Evolutionary conservation across 2,888 invertebrate species (phyloP), one percentile per base, ranked within the genome.

Genomic region (Neria commutata): DNA sequence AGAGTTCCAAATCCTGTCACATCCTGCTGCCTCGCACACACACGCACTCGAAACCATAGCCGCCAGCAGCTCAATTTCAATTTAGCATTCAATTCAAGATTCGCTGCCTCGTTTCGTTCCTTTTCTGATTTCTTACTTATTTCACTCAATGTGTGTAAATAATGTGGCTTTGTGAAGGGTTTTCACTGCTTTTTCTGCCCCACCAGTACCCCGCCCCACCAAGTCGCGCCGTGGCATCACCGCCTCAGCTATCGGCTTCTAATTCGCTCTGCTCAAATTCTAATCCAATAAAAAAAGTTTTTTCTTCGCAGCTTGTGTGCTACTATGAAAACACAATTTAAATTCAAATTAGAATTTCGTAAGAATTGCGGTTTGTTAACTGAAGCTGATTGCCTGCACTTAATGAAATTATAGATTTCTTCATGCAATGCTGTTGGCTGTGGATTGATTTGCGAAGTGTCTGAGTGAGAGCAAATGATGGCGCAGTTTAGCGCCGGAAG

Each of bases 261-360:
- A 33, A 50, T 37, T 55, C 54, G 46, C 51, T 51, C 55, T 37
- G 40, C 51, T 55, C 26, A 46, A 55, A 42, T 51, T 51, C 51
- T 59, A 59, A 58, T 55, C 55, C 55, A 59, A 59, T 55, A 47
- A 55, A 51, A n/a, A 51, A 47, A 50, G 14, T n/a, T 48, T 21
- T 23, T 37, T 1, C n/a, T 52, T 45, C 16, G n/a, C n/a, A n/a
- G n/a, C 21, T 54, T 19, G 1, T 17, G 11, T 8, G n/a, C 16
- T 19, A 24, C 51, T 45, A 14, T 50, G 34, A 24, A 54, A 58
- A 54, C 33, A 54, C 23, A 25, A 45, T 50, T 26, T 37, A n/a
- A 51, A 40, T 45, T 52, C 19, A 50, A 59, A 24, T 59, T 59
- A 25, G 24, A 55, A 59, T 51, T 59, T n/a, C 37, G 8, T 37